Evolutionary conservation across 2,113 vertebrate genomes (phyloP), one percentile per base, ranked within the genome.

Genomic region (Pteropus alecto): DNA sequence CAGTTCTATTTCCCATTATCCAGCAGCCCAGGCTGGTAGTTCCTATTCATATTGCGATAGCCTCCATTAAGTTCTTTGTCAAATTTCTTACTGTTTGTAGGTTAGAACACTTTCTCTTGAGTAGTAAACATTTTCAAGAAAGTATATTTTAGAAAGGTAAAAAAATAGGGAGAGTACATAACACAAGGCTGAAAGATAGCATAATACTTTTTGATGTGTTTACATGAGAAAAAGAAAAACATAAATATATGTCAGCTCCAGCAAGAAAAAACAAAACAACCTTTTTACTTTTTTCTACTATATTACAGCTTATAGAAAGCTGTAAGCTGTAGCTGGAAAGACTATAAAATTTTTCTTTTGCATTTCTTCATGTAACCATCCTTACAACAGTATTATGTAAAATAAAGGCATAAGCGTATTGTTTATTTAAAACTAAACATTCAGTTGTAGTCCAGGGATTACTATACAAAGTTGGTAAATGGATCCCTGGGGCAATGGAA

Each of bases 391-490:
- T 71, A 51, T 97, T 90, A 70, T 96, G 28, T 78, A 92, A 97
- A 94, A 35, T 14, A 90, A 33, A 77, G 56, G 48, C 41, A 71
- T 51, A 85, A 96, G 82, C 7, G 74, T 60, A 95, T 71, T 91
- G 51, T 84, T 97, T 89, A 81, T 76, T 96, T 97, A 85, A 97
- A 96, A 89, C 30, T 87, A 96, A 94, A 13, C 63, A 70, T 91
- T 95, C 70, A 65, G n/a, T 78, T 94, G 54, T 38, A 96, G 71
- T 83, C 68, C 77, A 96, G 76, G 95, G 76, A 97, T 96, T 94
- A 97, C 85, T 91, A 85, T 18, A 87, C 73, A 92, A 95, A 94
- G 92, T 81, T 97, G 88, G 81, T 95, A 97, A 98, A 85, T 76
- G 9, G 76, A 83, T 95, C 90, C 81, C 73, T 35, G 38, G 78